A percentile compares a stretch with the other conserved stretches of the same genome.
phyloP scores from a whole-genome alignment of 2,888 invertebrate species.

The Drosophila niveifrons region DNA sequence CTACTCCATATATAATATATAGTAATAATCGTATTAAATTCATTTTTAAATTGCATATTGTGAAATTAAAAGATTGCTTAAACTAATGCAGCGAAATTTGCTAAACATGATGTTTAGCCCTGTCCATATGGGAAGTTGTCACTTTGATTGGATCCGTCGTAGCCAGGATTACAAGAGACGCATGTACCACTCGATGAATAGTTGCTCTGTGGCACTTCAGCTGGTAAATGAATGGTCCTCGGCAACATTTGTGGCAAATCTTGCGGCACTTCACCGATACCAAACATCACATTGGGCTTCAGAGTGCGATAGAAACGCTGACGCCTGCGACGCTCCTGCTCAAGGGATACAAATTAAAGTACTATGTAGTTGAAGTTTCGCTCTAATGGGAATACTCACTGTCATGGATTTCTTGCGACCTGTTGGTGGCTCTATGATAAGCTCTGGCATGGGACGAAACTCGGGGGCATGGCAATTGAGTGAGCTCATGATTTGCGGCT shows the following conservation, averaged over 20 bases:
- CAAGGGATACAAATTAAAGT: neutral
- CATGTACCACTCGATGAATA: neutral
- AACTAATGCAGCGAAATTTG: no score
- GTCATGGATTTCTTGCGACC: neutral
- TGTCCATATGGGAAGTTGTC: neutral
- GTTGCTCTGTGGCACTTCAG: no score
- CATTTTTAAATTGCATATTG: neutral
- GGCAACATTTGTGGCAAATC: neutral
- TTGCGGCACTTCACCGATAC: neutral
- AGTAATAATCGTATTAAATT: neutral
- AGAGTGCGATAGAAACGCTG: slow-evolving; percentile 1
- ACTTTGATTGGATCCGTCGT: neutral
- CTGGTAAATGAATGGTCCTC: no score
- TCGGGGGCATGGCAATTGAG: neutral
- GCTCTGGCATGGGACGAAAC: neutral
- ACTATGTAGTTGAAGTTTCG: neutral
- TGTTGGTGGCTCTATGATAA: neutral
- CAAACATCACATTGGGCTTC: neutral
- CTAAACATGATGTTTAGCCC: neutral
- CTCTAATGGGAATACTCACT: neutral
- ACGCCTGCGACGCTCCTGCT: neutral
- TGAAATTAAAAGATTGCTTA: neutral
- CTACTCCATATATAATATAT: slow-evolving; percentile 1
- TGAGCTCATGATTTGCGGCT: neutral
- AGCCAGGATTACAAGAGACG: neutral